Base-by-base conservation (phyloP, 2,113 vertebrate species). In the Triplophysa siluroides region DNA sequence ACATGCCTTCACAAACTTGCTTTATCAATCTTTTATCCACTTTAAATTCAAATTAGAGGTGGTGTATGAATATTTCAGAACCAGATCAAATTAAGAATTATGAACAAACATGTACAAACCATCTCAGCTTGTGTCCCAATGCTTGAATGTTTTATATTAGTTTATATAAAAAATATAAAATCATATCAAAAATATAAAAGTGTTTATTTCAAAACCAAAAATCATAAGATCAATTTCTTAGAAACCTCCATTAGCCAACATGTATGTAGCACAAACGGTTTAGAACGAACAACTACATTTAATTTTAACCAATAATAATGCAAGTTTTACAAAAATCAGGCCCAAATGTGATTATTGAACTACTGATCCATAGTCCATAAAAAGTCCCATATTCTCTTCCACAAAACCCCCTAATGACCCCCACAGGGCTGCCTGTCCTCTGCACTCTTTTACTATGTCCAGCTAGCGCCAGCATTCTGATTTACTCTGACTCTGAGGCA, bases 41-140 rank as follows among this genome's bases (percentile, higher is more conserved):
- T 88, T 85, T 85, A 82, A 90, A 89, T 90, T 84, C 83, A 77
- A 85, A 81, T 47, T 84, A 65, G 43, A 79, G 74, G 8, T n/a
- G 33, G 58, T 56, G 2, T 60, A 88, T 88, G 7, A 86, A 90
- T 88, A 87, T 91, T 92, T 90, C 58, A 88, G 8, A 14, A 43
- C 76, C n/a, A 21, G 52, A 58, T 62, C 64, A 45, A 19, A 47
- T 70, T 54, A 70, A 87, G 68, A 75, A 75, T 11, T 23, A 66
- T 76, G 77, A 52, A 68, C 74, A 80, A 88, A 84, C 76, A 83
- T 63, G 52, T 45, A 43, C 41, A 24, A 64, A 81, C 81, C 60
- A 79, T 74, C 52, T 26, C 60, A 2, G 23, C 24, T 24, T 63
- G 19, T 24, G 24, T 77, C 64, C 69, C 68, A 9, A 23, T 43